These are phyloP conservation scores for Eumacrocentrus americanus DNA, from an alignment of 2,888 invertebrate species.

Conservation along the genomic window DNA sequence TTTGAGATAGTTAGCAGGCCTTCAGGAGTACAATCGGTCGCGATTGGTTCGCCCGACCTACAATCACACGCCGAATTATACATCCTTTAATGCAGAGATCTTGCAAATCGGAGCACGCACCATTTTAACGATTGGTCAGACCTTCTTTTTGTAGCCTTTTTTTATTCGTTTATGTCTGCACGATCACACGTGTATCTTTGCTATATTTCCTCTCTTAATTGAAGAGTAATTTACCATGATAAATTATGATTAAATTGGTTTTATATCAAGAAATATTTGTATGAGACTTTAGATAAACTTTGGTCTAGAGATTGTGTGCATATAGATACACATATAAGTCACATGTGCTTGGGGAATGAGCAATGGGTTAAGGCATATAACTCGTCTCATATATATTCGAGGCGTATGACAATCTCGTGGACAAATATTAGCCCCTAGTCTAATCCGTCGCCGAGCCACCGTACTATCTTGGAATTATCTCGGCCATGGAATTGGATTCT, in stretches of 20 bases:
- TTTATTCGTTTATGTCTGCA: too few relatives aligned
- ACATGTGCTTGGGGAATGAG: conserved; percentile 3
- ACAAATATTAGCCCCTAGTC: conserved; percentile 34
- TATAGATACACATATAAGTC: conserved; percentile 1
- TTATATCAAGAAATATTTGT: background rate
- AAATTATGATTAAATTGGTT: too few relatives aligned
- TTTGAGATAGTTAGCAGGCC: conserved; percentile 61
- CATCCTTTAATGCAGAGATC: conserved; percentile 54
- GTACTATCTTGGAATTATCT: conserved; percentile 53
- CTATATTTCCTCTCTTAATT: conserved; percentile 26
- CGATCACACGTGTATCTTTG: too few relatives aligned
- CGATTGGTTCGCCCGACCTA: conserved; percentile 57
- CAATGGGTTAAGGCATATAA: conserved; percentile 19
- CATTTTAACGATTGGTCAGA: conserved; percentile 32
- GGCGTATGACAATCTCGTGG: conserved; percentile 28
- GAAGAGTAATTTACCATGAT: background rate
- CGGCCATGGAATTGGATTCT: conserved; percentile 46
- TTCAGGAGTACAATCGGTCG: conserved; percentile 59
- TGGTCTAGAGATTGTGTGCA: background rate
- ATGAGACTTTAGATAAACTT: background rate
- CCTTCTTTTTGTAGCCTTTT: conserved; percentile 1
- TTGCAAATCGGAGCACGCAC: conserved; percentile 49
- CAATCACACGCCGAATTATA: conserved; percentile 59
- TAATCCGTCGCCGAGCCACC: conserved; percentile 31
- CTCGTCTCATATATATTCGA: conserved; percentile 18